Evolutionary conservation across 2,888 invertebrate genomes (phyloP), one percentile per base, ranked within the genome.

Genomic region (Rhingia campestris): DNA sequence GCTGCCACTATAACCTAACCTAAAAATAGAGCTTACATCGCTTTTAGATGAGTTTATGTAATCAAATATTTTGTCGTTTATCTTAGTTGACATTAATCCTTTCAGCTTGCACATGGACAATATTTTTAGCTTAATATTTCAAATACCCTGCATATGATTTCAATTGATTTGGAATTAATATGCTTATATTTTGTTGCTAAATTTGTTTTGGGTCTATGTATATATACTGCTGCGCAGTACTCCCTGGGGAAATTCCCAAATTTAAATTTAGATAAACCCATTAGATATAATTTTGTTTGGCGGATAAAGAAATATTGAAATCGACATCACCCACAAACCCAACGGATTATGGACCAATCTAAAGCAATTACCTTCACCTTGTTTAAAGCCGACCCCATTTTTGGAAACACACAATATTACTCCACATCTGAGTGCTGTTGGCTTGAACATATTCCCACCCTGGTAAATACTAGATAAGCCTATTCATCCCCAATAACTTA

Each of bases 391-490:
- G 14, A 63, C 73, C 54, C 54, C 64, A 43, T 53, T 39, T 41
- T 14, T 41, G n/a, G 7, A 45, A 47, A 56, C 41, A 58, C n/a
- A 47, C 41, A 6, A 53, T 43, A 32, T 53, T 39, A 66, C 66
- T 51, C 59, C 58, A 41, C 49, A 51, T 32, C 59, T 59, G 30
- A 58, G 70, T 54, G 41, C 33, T 61, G 54, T 58, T 58, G 58
- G 43, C 54, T 33, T 35, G 47, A 75, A 70, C 75, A 75, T 81
- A 75, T 75, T 81, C 75, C 69, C 69, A 75, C 64, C 45, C 58
- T 66, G 74, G 75, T 70, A 81, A 75, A 81, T 75, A 75, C 81
- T 75, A 70, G 75, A 81, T 81, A 81, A 75, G 75, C 81, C 64
- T 80, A 75, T 70, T 81, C 70, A 74, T 75, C 63, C 58, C 75